These are phyloP conservation scores for Lethrus apterus DNA, from an alignment of 1,140 invertebrate genomes.

Conservation along the genomic window DNA sequence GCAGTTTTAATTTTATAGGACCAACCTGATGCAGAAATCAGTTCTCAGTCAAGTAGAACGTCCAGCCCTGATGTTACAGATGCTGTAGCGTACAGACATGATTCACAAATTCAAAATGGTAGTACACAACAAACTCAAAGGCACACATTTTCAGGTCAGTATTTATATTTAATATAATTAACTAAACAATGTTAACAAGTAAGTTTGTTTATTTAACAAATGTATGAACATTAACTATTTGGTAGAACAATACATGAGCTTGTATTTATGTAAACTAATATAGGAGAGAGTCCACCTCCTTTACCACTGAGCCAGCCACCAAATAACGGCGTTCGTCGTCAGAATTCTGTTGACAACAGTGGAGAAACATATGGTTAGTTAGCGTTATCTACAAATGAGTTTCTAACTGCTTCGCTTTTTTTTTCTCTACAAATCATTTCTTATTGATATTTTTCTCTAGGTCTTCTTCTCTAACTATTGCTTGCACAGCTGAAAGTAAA, in stretches of 20 bases:
- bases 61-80: conserved; percentile 39
- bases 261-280: conserved; percentile 22
- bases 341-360: conserved; percentile 20
- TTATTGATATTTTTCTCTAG: conserved; percentile 6
- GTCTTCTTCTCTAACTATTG: conserved; percentile 10
- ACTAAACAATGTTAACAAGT: not conserved
- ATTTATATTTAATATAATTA: conserved; percentile 6
- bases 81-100: conserved; percentile 29
- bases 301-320: conserved; percentile 36
- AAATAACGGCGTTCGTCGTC: conserved; percentile 18
- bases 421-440: not conserved
- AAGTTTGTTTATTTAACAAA: conserved; percentile 4
- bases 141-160: conserved; percentile 35
- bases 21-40: conserved; percentile 35
- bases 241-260: too few species aligned
- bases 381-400: not conserved
- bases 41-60: conserved; percentile 40
- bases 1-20: conserved; percentile 25
- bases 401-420: conserved; percentile 3
- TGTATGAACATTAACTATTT: conserved; percentile 5
- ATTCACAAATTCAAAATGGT: conserved; percentile 30
- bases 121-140: conserved; percentile 25
- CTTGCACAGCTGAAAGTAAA: conserved; percentile 2
- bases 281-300: conserved; percentile 37
- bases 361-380: conserved; percentile 25